Evolutionary conservation across 2,113 vertebrate species (phyloP), one percentile per base, ranked within the genome.

Genomic region (Callocephalon fimbriatum): DNA sequence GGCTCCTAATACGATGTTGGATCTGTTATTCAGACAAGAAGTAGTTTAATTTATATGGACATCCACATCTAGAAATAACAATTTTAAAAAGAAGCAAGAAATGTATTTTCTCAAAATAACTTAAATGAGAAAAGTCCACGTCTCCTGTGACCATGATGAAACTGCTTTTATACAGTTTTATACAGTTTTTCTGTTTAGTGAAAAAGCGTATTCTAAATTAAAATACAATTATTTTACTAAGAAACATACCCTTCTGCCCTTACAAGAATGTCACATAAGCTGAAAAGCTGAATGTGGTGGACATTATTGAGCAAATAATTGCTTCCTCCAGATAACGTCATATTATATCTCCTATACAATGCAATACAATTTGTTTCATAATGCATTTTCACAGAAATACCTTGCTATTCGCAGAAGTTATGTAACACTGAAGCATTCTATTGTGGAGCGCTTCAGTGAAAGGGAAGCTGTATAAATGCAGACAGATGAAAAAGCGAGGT

Each of bases 291-390:
- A 91, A 86, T 94, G 37, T 5, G 22, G 71, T 10, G 70, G 63
- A 63, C 18, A 5, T 45, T 86, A 75, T n/a, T 78, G 88, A 87
- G 53, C 70, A 94, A 90, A 54, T 90, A 96, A 95, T 96, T 96
- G 75, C 86, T 92, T 92, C n/a, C 75, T 86, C 32, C 67, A 67
- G 68, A 88, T 76, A 89, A 88, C 81, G 23, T 35, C 29, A 20
- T 53, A 75, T 92, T 95, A 78, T 59, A 37, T 72, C 80, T 95
- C 48, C 79, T 42, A 38, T 50, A 91, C 88, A 96, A 91, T 77
- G 50, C 35, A 37, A 21, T 3, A 62, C 71, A 82, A 87, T 80
- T 85, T 61, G 86, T 93, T 90, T 59, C 74, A 71, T 71, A 88
- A 70, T 53, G 54, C 38, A 20, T 81, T 92, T 74, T 68, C 54